Conservation (phyloP, 2,888 invertebrate genomes). For the Tribolium freemani region DNA sequence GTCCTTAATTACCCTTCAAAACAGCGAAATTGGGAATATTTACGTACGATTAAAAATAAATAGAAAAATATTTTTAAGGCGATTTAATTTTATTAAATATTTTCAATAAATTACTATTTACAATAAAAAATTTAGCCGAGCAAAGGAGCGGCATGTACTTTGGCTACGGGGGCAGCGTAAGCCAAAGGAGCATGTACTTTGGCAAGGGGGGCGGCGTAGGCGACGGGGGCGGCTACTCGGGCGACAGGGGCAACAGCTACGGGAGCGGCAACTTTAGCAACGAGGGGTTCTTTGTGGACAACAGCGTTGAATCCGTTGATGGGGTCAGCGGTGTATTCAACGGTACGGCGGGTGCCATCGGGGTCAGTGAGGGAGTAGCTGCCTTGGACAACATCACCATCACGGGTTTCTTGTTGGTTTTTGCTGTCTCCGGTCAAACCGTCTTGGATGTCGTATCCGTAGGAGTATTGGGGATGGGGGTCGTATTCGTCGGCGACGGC, state of each 20-base stretch:
- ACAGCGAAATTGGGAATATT: no score
- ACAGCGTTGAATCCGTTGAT: conserved; percentile 73
- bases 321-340: conserved; percentile 55
- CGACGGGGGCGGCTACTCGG: conserved; percentile 51
- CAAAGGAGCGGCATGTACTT: conserved; percentile 43
- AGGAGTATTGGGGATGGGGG: conserved; percentile 68
- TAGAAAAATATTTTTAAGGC: background rate
- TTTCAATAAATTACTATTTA: conserved; percentile 33
- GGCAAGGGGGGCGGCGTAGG: conserved; percentile 44
- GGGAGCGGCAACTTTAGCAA: conserved; percentile 62
- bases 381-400: conserved; percentile 75
- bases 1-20: no score
- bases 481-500: conserved; percentile 56
- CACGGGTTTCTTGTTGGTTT: conserved; percentile 75
- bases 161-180: conserved; percentile 50
- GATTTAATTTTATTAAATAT: conserved; percentile 4
- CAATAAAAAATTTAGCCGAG: conserved; percentile 32
- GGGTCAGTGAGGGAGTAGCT: conserved; percentile 73
- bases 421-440: conserved; percentile 72
- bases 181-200: conserved; percentile 46
- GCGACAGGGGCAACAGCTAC: conserved; percentile 46
- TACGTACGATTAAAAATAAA: background rate
- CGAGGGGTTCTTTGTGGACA: conserved; percentile 69
- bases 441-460: conserved; percentile 69
- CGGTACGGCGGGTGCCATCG: conserved; percentile 76